Conservation (phyloP, 2,888 invertebrate species). For the Clunio marinus region DNA sequence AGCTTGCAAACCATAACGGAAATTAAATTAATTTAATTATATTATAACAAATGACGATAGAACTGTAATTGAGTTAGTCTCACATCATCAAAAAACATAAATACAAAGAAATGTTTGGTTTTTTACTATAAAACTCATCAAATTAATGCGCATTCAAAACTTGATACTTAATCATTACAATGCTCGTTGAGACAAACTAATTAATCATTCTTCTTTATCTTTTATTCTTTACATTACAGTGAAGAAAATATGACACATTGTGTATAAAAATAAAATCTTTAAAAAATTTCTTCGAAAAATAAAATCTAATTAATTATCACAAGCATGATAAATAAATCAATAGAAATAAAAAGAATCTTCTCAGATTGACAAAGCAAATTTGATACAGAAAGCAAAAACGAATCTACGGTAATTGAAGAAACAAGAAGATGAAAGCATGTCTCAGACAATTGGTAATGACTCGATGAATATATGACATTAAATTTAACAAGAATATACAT, state of each 20-base stretch:
- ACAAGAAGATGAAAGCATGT: too few relatives aligned
- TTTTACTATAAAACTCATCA: neutral
- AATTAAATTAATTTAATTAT: too few relatives aligned
- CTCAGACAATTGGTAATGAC: too few relatives aligned
- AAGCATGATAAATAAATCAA: too few relatives aligned
- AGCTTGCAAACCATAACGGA: too few relatives aligned
- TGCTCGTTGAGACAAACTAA: conserved; percentile 32
- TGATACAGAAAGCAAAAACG: too few relatives aligned
- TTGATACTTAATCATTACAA: conserved; percentile 26
- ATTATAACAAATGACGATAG: too few relatives aligned
- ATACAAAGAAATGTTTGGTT: too few relatives aligned
- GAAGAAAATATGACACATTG: neutral
- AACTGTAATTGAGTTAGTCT: neutral
- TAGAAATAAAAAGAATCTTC: too few relatives aligned
- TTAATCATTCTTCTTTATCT: conserved; percentile 33
- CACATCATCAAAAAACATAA: too few relatives aligned
- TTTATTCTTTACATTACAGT: conserved; percentile 1
- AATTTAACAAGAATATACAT: conserved; percentile 4
- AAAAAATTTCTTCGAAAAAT: neutral
- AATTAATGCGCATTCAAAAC: neutral
- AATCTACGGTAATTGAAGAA: too few relatives aligned
- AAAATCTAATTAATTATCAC: neutral
- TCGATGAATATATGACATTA: neutral
- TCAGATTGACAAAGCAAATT: too few relatives aligned
- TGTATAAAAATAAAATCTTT: neutral